Percentiles rank a stretch among this genome's conserved stretches.
phyloP scores from a whole-genome alignment of 2,888 invertebrate species.

The Agonopterix arenella region DNA sequence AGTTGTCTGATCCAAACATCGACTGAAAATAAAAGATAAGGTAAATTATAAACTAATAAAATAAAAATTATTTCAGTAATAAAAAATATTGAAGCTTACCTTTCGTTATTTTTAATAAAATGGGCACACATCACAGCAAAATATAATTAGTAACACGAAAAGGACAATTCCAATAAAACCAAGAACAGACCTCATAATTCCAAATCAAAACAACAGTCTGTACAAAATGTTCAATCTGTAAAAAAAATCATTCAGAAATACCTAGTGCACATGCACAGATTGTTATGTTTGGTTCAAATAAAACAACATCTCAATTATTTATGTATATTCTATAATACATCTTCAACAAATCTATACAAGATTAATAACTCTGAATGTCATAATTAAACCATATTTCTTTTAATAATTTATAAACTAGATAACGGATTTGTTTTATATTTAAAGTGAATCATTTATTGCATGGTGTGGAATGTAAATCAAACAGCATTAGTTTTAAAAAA shows the following conservation, averaged over 20 bases:
- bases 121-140: no score
- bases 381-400: constrained; percentile 23
- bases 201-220: no score
- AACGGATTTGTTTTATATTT: constrained; percentile 7
- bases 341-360: constrained; percentile 59
- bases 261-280: constrained; percentile 18
- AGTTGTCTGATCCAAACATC: constrained; percentile 68
- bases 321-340: constrained; percentile 55
- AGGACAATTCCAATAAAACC: no score
- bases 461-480: constrained; percentile 7
- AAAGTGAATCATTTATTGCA: constrained; percentile 16
- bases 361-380: constrained; percentile 33
- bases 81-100: background rate
- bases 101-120: no score
- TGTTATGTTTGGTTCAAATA: constrained; percentile 12
- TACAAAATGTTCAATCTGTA: no score
- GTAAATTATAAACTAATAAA: constrained; percentile 6
- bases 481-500: no score
- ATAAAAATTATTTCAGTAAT: background rate
- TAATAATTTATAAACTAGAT: constrained; percentile 27
- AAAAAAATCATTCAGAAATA: no score
- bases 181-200: no score
- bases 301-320: constrained; percentile 35
- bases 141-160: no score
- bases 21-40: constrained; percentile 56